phyloP scores from a whole-genome alignment of 2,888 invertebrate genomes.

The Malthinus flaveolus region DNA sequence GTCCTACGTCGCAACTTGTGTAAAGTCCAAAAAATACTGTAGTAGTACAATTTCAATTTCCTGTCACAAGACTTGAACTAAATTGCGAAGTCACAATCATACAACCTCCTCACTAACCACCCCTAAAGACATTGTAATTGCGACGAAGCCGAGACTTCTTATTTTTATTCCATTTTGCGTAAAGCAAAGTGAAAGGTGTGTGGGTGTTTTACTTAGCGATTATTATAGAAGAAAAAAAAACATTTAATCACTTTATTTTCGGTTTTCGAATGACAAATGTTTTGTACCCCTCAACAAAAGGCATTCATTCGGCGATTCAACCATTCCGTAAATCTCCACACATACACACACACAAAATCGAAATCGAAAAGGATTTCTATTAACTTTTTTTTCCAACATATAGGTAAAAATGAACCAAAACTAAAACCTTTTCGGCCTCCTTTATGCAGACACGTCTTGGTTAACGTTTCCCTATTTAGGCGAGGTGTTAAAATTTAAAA shows the following conservation, averaged over 20 bases:
- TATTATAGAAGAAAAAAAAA: neutral
- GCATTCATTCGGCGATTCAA: constrained; percentile 4
- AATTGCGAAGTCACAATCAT: no score
- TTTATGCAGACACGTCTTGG: constrained; percentile 14
- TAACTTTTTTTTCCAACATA: neutral
- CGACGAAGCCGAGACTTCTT: no score
- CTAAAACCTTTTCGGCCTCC: constrained; percentile 16
- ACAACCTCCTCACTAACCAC: no score
- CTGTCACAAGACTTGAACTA: no score
- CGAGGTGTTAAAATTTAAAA: constrained; percentile 36
- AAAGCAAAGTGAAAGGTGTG: no score
- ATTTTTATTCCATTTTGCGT: no score
- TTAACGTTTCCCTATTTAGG: constrained; percentile 30
- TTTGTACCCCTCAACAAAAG: constrained; percentile 18
- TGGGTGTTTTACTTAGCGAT: no score
- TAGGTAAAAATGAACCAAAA: constrained; percentile 27
- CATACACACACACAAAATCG: constrained; percentile 20
- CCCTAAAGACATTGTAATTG: no score
- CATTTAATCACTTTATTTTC: constrained; percentile 26
- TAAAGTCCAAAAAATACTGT: no score
- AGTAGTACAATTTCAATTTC: no score
- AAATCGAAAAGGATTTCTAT: constrained; percentile 24
- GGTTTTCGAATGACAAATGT: constrained; percentile 27
- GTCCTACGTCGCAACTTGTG: no score
- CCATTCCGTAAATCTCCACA: no score